These are phyloP conservation scores for Malthinus seriepunctatus DNA, from an alignment of 2,888 invertebrate genomes.

Conservation along the genomic window DNA sequence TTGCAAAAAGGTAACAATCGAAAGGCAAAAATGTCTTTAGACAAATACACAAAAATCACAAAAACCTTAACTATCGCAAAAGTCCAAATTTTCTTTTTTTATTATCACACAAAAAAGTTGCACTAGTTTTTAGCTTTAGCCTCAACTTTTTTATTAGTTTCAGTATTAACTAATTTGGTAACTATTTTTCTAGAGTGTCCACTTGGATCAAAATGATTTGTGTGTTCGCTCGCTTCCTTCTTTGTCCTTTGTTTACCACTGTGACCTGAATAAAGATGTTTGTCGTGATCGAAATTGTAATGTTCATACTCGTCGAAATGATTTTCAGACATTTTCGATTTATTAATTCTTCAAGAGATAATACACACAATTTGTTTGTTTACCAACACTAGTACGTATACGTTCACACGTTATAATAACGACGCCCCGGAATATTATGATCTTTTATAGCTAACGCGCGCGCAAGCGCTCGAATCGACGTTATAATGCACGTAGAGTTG, in stretches of 20 bases:
- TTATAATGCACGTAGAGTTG: not conserved
- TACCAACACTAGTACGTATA: not conserved
- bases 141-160: constrained; percentile 72
- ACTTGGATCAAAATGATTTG: constrained; percentile 89
- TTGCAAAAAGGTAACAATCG: constrained; percentile 3
- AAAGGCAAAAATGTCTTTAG: not conserved
- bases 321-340: constrained; percentile 71
- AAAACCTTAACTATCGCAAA: constrained; percentile 14
- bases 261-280: constrained; percentile 83
- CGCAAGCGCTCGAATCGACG: not conserved
- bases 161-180: constrained; percentile 82
- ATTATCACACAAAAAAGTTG: constrained; percentile 10
- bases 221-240: constrained; percentile 85
- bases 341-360: constrained; percentile 1
- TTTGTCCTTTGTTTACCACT: constrained; percentile 90
- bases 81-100: constrained; percentile 8
- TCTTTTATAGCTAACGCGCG: not conserved
- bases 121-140: constrained; percentile 41
- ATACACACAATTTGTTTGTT: not conserved
- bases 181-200: constrained; percentile 93
- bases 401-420: not conserved
- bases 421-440: not conserved
- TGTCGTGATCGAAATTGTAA: constrained; percentile 92
- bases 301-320: constrained; percentile 92
- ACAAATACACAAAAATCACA: constrained; percentile 13